Evolutionary conservation across 2,888 invertebrate species (phyloP).

Genomic region (Nasonia oneida): DNA sequence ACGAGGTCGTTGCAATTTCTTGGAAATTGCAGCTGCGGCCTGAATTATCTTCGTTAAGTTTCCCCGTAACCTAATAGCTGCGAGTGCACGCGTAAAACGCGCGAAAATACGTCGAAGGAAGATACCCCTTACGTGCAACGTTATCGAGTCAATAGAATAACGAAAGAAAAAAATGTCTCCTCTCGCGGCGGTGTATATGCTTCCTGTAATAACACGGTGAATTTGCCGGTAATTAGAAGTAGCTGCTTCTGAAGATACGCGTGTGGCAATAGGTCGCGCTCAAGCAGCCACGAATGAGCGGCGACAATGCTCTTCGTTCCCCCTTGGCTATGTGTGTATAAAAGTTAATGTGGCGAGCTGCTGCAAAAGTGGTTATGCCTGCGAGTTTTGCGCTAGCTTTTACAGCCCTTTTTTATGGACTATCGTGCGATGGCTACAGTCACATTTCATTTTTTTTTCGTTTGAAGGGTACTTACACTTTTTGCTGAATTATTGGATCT

Average conservation of each 20-base stretch:
- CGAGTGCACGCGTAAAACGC: neutral
- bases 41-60: neutral
- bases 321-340: conserved; percentile 1
- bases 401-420: neutral
- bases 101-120: neutral
- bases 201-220: neutral
- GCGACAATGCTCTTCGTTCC: neutral
- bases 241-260: neutral
- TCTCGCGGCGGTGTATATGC: neutral
- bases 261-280: conserved; percentile 2
- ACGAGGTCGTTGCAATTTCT: neutral
- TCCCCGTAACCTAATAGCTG: neutral
- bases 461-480: neutral
- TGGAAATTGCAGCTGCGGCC: neutral
- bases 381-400: neutral
- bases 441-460: neutral
- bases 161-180: neutral
- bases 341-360: conserved; percentile 49
- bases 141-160: neutral
- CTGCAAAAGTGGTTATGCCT: neutral
- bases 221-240: conserved; percentile 41
- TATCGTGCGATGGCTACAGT: neutral
- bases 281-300: conserved; percentile 37
- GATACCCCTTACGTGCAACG: neutral
- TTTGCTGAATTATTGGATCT: neutral